A percentile compares a stretch with the other conserved stretches of the same genome.
phyloP scores from a whole-genome alignment of 1,140 invertebrate species.

The Propsilocerus akamusi region DNA sequence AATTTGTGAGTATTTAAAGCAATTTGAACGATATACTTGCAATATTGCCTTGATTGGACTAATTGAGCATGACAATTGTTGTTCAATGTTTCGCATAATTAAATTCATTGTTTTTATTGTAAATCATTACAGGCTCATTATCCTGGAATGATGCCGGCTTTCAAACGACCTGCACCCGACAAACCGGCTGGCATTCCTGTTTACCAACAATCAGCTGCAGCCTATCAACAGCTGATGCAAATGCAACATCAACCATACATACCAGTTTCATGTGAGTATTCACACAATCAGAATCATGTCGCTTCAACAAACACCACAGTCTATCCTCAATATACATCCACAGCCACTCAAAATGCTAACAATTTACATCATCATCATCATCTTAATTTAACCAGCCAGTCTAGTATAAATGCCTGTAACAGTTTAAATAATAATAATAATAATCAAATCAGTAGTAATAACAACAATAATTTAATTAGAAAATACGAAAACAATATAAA shows the following conservation, averaged over 20 bases:
- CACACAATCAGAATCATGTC: constrained; percentile 25
- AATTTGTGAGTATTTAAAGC: constrained; percentile 53
- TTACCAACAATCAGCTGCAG: constrained; percentile 62
- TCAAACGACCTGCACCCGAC: constrained; percentile 74
- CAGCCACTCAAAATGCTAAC: neutral
- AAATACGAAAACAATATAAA: neutral
- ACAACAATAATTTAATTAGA: neutral
- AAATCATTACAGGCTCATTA: constrained; percentile 16
- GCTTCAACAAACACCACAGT: constrained; percentile 21
- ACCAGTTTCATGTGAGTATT: constrained; percentile 69
- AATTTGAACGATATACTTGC: neutral
- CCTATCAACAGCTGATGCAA: constrained; percentile 84
- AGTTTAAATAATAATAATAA: constrained; percentile 2
- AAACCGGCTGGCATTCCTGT: constrained; percentile 68
- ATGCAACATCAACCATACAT: constrained; percentile 66
- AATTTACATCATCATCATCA: constrained; percentile 2
- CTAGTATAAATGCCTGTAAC: neutral
- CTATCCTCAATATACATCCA: neutral
- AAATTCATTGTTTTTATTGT: neutral
- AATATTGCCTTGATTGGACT: neutral
- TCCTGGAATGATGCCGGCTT: constrained; percentile 67
- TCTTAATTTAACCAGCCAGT: neutral
- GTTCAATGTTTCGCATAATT: neutral
- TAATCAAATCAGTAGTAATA: neutral
- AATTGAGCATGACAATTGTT: neutral